Base-by-base conservation (phyloP, 1,140 invertebrate genomes). In the Dendroctonus valens region DNA sequence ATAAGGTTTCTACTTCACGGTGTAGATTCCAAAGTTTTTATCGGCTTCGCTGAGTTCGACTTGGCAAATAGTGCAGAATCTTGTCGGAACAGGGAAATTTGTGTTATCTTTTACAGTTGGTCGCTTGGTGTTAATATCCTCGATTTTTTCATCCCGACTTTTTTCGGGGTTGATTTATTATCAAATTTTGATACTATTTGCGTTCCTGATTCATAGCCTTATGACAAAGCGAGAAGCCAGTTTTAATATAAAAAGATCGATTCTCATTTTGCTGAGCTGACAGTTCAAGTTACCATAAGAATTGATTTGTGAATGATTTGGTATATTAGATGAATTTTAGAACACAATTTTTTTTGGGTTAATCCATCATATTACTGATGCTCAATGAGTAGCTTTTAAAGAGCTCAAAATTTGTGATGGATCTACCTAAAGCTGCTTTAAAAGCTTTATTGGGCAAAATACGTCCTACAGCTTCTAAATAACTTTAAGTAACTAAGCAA, bases 51-150 rank as follows among this genome's bases (percentile, higher is more conserved):
- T 40, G 46, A 62, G 60, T 62, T 54, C 26, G 41, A 62, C 15
- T 62, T 62, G 51, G 60, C 60, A 52, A 62, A 62, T 62, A 62
- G 44, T 53, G 60, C 37, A 52, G 46, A 62, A 62, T 62, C 60
- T 49, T 54, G 60, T 14, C 15, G 49, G 39, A 54, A 62, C 60
- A 62, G 26, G 60, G 60, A 42, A 62, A 62, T 41, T 62, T 49
- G n/a, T 62, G 60, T 62, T 62, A 62, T 62, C 60, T 62, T 62
- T 62, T 62, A 62, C 60, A 54, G 60, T 53, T 62, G 60, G 60
- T 12, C 60, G 60, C 14, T 46, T 41, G 51, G 14, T 62, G 60
- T 51, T 53, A 51, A 62, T 53, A 62, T 53, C 39, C 51, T 8
- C 14, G 49, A 62, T 53, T 52, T 62, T 62, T 62, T 62, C 11